Percentiles rank a stretch among this genome's conserved stretches.
These are phyloP conservation scores for Anser brachyrhynchus DNA, from an alignment of 2,113 vertebrate species.

Conservation along the genomic window DNA sequence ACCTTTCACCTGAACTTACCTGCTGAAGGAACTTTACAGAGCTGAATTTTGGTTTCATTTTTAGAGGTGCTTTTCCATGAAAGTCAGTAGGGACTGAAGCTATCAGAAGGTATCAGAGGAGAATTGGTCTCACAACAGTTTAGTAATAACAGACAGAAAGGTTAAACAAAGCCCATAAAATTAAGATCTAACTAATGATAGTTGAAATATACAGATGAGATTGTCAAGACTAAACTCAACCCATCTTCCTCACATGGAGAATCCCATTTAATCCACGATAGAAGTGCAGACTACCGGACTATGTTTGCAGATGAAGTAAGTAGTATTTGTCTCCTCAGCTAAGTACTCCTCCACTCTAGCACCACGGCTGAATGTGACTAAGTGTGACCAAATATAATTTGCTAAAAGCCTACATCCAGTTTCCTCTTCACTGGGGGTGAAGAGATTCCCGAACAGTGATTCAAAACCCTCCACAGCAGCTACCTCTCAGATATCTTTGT, in stretches of 20 bases:
- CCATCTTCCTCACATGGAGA: not conserved
- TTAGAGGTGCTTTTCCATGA: not conserved
- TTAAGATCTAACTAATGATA: not conserved
- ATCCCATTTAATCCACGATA: not conserved
- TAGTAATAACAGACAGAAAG: not conserved
- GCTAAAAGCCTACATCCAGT: not conserved
- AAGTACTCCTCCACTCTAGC: not conserved
- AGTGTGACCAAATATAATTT: conserved; percentile 17
- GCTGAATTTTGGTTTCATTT: not conserved
- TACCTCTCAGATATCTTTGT: conserved; percentile 1
- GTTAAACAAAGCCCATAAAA: not conserved
- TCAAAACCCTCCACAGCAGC: conserved; percentile 2
- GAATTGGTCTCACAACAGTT: not conserved
- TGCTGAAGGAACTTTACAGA: not conserved
- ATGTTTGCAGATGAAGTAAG: not conserved
- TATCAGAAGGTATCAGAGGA: not conserved
- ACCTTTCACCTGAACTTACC: not conserved
- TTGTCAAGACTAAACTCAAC: not conserved
- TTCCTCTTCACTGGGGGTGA: not conserved
- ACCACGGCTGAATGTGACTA: conserved; percentile 17
- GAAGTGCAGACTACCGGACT: not conserved
- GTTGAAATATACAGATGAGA: not conserved
- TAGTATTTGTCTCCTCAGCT: not conserved
- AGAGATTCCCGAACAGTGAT: conserved; percentile 48
- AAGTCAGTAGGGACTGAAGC: not conserved